phyloP scores from a whole-genome alignment of 2,113 vertebrate species.

The Callionymus lyra region DNA sequence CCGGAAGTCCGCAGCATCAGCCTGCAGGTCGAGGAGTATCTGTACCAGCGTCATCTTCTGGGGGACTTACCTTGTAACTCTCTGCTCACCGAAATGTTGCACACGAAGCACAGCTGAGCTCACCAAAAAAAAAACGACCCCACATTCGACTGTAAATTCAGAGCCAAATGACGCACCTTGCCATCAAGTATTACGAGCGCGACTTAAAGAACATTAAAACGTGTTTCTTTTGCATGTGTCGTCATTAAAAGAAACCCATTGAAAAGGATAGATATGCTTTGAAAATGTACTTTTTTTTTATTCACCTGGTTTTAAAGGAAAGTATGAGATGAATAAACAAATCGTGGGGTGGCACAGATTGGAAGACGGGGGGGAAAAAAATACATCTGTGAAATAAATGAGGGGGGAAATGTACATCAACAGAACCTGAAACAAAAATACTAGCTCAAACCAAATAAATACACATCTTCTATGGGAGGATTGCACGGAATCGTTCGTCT shows the following conservation, averaged over 20 bases:
- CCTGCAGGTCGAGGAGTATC: constrained; percentile 72
- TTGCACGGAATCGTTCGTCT: constrained; percentile 57
- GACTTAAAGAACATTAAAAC: too few species aligned
- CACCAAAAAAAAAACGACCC: not conserved
- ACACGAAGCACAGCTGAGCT: constrained; percentile 66
- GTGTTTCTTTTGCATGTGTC: too few species aligned
- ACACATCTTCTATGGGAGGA: constrained; percentile 52
- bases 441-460: constrained; percentile 68
- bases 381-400: constrained; percentile 55
- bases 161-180: too few species aligned
- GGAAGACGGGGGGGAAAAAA: not conserved
- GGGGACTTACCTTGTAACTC: constrained; percentile 76
- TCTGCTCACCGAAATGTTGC: constrained; percentile 73
- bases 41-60: constrained; percentile 73
- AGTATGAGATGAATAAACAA: constrained; percentile 20
- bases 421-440: constrained; percentile 42
- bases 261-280: constrained; percentile 38
- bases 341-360: constrained; percentile 2
- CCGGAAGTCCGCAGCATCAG: constrained; percentile 74
- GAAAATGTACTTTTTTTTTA: constrained; percentile 71
- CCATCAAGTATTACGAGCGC: too few species aligned
- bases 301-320: constrained; percentile 54
- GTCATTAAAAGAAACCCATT: too few species aligned
- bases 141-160: not conserved
- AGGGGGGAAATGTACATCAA: constrained; percentile 37